These are phyloP conservation scores for Neria commutata DNA, from an alignment of 2,888 invertebrate species.

Conservation along the genomic window DNA sequence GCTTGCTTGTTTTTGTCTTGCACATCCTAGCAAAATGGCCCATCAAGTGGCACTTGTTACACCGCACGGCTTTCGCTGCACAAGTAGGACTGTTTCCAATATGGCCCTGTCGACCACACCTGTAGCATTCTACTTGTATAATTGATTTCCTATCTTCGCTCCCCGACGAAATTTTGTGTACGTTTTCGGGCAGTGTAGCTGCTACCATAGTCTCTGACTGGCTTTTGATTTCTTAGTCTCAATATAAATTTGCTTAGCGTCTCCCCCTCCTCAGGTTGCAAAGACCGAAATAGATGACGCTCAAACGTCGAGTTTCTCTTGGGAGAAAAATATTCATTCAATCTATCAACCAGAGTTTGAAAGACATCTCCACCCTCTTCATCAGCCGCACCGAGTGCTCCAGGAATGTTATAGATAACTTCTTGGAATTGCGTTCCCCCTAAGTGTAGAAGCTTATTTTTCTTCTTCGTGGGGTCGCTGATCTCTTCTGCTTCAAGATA, in stretches of 20 bases:
- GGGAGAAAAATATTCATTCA: not conserved
- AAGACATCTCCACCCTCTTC: not conserved
- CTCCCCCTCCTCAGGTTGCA: slow-evolving; percentile 4
- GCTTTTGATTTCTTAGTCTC: slow-evolving; percentile 1
- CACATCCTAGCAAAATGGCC: no score
- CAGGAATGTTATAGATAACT: slow-evolving; percentile 1
- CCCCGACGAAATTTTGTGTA: not conserved
- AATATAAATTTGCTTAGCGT: slow-evolving; percentile 5
- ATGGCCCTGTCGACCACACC: no score
- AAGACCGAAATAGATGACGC: slow-evolving; percentile 2
- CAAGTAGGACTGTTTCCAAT: no score
- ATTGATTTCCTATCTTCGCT: not conserved
- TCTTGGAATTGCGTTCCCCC: not conserved
- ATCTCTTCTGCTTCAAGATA: slow-evolving; percentile 4
- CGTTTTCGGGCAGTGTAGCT: not conserved
- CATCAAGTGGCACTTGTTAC: no score
- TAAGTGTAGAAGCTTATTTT: not conserved
- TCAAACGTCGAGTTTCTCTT: no score
- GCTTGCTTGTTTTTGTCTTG: not conserved
- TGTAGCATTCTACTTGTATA: no score
- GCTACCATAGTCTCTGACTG: not conserved
- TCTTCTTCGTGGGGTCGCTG: not conserved
- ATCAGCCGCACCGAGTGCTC: not conserved
- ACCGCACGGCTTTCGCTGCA: no score
- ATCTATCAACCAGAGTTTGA: not conserved